Percentiles rank a stretch among this genome's conserved stretches.
These are phyloP conservation scores for Microcebus tavaratra DNA, from an alignment of 2,113 vertebrate species.

Conservation along the genomic window DNA sequence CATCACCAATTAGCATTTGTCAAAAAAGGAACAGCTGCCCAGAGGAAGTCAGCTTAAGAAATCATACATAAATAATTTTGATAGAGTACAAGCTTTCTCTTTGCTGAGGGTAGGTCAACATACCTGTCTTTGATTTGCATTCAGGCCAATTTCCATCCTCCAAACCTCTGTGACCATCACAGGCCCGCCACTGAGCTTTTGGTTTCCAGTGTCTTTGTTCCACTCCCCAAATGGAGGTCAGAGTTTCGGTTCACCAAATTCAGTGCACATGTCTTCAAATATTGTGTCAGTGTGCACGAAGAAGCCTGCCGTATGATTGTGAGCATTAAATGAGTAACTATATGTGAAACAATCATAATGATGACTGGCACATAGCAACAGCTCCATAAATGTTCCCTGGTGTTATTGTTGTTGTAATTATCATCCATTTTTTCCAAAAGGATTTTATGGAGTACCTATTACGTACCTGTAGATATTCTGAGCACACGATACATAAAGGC, in stretches of 20 bases:
- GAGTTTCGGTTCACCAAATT: not conserved
- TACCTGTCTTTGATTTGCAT: not conserved
- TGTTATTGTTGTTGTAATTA: not conserved
- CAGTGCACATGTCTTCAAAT: not conserved
- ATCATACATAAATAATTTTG: not conserved
- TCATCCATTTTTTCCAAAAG: not conserved
- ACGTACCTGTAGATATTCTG: not conserved
- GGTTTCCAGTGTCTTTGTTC: not conserved
- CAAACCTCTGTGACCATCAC: not conserved
- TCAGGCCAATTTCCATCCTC: not conserved
- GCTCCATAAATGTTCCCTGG: not conserved
- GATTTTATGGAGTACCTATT: not conserved
- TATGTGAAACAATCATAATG: not conserved
- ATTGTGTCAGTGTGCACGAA: not conserved
- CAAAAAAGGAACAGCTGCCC: constrained; percentile 1
- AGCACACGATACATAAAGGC: not conserved
- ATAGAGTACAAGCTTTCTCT: not conserved
- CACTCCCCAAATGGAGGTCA: not conserved
- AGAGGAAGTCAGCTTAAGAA: not conserved
- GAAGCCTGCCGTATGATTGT: not conserved
- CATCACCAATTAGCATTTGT: not conserved
- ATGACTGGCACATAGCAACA: not conserved
- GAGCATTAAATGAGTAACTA: not conserved
- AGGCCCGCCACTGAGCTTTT: not conserved
- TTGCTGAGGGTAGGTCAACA: not conserved